Evolutionary conservation across 2,888 invertebrate genomes (phyloP).

Genomic region (Arenicola marina): DNA sequence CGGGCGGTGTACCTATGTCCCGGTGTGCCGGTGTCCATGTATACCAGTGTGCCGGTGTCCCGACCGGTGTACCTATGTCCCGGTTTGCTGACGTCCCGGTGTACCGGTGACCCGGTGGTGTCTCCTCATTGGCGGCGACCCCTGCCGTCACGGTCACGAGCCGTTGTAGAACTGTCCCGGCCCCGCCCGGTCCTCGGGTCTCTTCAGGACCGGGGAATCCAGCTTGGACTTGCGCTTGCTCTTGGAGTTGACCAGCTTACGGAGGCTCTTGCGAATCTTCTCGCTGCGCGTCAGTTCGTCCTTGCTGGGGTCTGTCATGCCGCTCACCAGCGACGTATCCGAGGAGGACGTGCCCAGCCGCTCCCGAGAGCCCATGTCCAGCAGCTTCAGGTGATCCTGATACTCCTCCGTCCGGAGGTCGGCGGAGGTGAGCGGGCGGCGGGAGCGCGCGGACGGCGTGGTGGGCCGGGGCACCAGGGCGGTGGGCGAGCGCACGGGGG

Average conservation of each 20-base stretch:
- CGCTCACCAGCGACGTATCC: slow-evolving; percentile 21
- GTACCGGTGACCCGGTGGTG: too few relatives aligned
- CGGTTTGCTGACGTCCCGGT: too few relatives aligned
- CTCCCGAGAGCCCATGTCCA: slow-evolving; percentile 4
- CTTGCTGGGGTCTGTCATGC: slow-evolving; percentile 11
- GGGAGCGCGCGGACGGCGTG: not conserved
- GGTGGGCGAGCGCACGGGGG: not conserved
- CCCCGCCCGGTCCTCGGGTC: too few relatives aligned
- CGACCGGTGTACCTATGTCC: too few relatives aligned
- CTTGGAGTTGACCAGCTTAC: slow-evolving; percentile 28
- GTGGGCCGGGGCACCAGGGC: not conserved
- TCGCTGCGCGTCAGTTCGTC: slow-evolving; percentile 29
- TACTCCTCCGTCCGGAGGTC: not conserved
- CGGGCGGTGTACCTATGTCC: too few relatives aligned
- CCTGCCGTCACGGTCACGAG: too few relatives aligned
- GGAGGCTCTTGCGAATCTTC: slow-evolving; percentile 34
- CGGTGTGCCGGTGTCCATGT: too few relatives aligned
- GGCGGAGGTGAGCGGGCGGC: not conserved
- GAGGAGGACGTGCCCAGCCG: slow-evolving; percentile 19
- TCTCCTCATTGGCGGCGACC: too few relatives aligned
- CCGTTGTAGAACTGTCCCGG: too few relatives aligned
- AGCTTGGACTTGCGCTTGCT: slow-evolving; percentile 14
- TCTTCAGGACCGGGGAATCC: too few relatives aligned
- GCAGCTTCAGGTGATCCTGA: slow-evolving; percentile 1
- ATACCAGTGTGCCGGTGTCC: too few relatives aligned